Evolutionary conservation across 2,888 invertebrate genomes (phyloP).

Genomic region (Hirtodrosophila duncani): DNA sequence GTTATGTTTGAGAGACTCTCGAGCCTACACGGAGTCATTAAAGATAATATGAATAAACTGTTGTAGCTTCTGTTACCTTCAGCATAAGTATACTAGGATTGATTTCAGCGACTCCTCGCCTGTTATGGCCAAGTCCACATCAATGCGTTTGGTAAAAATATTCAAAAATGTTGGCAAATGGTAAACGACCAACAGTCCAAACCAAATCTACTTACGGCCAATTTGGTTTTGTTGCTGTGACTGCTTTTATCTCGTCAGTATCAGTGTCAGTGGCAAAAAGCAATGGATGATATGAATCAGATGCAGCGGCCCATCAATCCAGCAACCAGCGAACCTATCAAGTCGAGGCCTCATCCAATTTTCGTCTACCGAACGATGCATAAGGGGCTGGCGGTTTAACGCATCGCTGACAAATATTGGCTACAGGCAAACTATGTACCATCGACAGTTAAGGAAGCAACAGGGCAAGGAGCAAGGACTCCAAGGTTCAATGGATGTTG

Average conservation of each 20-base stretch:
- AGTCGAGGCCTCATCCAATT: not conserved
- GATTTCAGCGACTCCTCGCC: too few species aligned
- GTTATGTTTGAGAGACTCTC: too few species aligned
- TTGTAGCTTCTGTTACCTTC: too few species aligned
- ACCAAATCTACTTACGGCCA: slow-evolving; percentile 34
- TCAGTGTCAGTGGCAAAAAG: not conserved
- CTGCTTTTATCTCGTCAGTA: slow-evolving; percentile 20
- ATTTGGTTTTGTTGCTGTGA: too few species aligned
- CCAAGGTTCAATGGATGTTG: slow-evolving; percentile 18
- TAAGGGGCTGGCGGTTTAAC: slow-evolving; percentile 33
- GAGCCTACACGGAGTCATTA: too few species aligned
- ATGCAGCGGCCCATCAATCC: not conserved
- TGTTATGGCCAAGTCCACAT: too few species aligned
- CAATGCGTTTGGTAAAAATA: too few species aligned
- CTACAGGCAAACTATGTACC: slow-evolving; percentile 27
- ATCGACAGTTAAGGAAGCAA: slow-evolving; percentile 9
- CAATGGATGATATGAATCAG: not conserved
- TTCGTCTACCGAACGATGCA: slow-evolving; percentile 14
- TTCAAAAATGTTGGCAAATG: slow-evolving; percentile 45
- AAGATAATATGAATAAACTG: too few species aligned
- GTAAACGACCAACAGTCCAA: slow-evolving; percentile 36
- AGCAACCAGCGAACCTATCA: not conserved
- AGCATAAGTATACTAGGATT: too few species aligned
- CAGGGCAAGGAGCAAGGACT: too few species aligned
- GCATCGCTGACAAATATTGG: slow-evolving; percentile 40